Evolutionary conservation across 2,888 invertebrate genomes (phyloP).

Genomic region (Drosophila buzzatii): DNA sequence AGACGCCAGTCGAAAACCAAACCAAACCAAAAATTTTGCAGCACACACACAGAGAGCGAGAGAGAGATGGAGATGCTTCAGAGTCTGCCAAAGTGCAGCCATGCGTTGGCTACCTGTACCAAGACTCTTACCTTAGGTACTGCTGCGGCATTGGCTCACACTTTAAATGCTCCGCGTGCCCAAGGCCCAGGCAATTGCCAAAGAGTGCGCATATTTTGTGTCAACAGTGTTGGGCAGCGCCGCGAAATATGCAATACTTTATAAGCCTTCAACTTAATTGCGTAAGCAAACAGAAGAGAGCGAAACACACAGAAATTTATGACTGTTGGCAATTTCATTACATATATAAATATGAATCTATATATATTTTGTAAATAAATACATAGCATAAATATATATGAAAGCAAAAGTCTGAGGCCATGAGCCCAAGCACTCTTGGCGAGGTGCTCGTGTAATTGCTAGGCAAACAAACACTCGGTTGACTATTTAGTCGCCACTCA

Average conservation of each 20-base stretch:
- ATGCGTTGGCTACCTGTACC: constrained; percentile 45
- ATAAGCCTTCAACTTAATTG: constrained; percentile 43
- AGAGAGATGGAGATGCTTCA: not conserved
- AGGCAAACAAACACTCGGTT: constrained; percentile 51
- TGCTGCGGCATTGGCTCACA: constrained; percentile 3
- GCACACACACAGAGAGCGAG: not conserved
- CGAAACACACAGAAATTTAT: constrained; percentile 8
- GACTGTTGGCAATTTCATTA: constrained; percentile 30
- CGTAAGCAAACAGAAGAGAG: constrained; percentile 31
- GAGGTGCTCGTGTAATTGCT: constrained; percentile 55
- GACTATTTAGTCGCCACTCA: constrained; percentile 36
- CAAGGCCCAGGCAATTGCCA: constrained; percentile 24
- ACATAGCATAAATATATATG: not conserved
- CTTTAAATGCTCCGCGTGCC: constrained; percentile 21
- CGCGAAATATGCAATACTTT: constrained; percentile 49
- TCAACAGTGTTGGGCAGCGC: constrained; percentile 24
- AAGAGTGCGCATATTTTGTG: constrained; percentile 54
- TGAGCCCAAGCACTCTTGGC: constrained; percentile 19
- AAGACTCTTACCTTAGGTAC: not conserved
- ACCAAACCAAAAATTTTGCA: constrained; percentile 1
- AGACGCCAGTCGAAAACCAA: constrained; percentile 42
- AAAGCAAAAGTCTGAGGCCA: constrained; percentile 3
- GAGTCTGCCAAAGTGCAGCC: constrained; percentile 59
- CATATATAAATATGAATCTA: constrained; percentile 28
- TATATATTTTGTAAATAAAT: constrained; percentile 2